A percentile compares a stretch with the other conserved stretches of the same genome.
phyloP scores from a whole-genome alignment of 2,113 vertebrate species.

The Hydrolagus affinis region DNA sequence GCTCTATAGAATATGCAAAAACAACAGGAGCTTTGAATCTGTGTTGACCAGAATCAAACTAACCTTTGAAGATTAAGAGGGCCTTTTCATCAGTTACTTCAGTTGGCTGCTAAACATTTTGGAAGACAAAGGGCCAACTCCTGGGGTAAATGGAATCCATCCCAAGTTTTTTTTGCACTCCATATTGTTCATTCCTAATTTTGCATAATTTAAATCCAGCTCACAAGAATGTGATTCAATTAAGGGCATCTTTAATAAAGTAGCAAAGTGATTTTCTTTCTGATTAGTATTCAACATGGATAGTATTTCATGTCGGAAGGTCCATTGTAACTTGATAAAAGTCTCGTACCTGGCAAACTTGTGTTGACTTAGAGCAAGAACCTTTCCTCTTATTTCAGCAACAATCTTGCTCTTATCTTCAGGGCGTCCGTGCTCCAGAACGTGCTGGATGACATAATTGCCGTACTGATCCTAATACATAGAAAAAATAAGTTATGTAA shows the following conservation, averaged over 20 bases:
- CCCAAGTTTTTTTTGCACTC: too few relatives aligned
- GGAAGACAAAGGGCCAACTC: too few relatives aligned
- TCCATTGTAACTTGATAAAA: background rate
- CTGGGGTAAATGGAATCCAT: too few relatives aligned
- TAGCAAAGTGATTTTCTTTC: background rate
- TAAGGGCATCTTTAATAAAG: background rate
- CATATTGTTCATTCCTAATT: too few relatives aligned
- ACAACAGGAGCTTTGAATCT: too few relatives aligned
- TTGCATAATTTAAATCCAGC: background rate
- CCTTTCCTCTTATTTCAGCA: conserved; percentile 90
- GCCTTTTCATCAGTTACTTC: too few relatives aligned
- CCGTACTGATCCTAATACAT: conserved; percentile 85
- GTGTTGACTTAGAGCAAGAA: conserved; percentile 90
- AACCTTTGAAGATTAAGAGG: too few relatives aligned
- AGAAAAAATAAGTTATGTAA: conserved; percentile 30
- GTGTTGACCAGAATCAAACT: too few relatives aligned
- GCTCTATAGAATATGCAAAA: too few relatives aligned
- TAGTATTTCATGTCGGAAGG: background rate
- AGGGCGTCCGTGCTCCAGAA: conserved; percentile 89
- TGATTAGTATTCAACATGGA: background rate
- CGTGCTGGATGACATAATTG: conserved; percentile 96
- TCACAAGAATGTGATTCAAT: background rate
- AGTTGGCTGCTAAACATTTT: too few relatives aligned
- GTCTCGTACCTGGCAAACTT: conserved; percentile 88
- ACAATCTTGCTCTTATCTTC: conserved; percentile 98